These are phyloP conservation scores for Pangasianodon gigas DNA, from an alignment of 2,113 vertebrate species.

Conservation along the genomic window DNA sequence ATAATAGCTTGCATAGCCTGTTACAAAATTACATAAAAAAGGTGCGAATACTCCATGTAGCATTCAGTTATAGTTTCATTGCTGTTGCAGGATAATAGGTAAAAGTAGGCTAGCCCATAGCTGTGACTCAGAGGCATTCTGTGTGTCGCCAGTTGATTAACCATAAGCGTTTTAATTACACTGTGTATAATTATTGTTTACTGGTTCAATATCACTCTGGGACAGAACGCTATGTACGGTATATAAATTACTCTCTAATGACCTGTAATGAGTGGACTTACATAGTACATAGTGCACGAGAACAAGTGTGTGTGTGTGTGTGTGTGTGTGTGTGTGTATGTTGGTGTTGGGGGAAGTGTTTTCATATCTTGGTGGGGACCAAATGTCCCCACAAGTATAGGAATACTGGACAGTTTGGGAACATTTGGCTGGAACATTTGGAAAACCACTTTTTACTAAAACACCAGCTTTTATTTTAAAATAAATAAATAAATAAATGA, in stretches of 20 bases:
- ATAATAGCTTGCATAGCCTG: background rate
- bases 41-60: background rate
- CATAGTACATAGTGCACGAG: background rate
- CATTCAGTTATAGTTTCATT: background rate
- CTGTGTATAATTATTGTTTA: slow-evolving; percentile 22
- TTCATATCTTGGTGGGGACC: background rate
- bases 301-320: background rate
- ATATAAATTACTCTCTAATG: slow-evolving; percentile 5
- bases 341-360: background rate
- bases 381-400: background rate
- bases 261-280: background rate
- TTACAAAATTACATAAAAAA: background rate
- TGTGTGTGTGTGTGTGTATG: background rate
- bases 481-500: background rate
- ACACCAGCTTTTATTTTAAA: background rate
- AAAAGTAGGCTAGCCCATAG: background rate
- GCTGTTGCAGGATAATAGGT: background rate
- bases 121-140: background rate
- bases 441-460: background rate
- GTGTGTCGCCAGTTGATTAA: slow-evolving; percentile 22
- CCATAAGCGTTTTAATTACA: background rate
- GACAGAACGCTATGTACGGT: background rate
- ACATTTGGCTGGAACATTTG: background rate
- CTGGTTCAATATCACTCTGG: background rate
- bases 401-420: background rate